A percentile compares a stretch with the other conserved stretches of the same genome.
Conservation (phyloP, 2,113 vertebrate species). For the Spheniscus mendiculus region DNA sequence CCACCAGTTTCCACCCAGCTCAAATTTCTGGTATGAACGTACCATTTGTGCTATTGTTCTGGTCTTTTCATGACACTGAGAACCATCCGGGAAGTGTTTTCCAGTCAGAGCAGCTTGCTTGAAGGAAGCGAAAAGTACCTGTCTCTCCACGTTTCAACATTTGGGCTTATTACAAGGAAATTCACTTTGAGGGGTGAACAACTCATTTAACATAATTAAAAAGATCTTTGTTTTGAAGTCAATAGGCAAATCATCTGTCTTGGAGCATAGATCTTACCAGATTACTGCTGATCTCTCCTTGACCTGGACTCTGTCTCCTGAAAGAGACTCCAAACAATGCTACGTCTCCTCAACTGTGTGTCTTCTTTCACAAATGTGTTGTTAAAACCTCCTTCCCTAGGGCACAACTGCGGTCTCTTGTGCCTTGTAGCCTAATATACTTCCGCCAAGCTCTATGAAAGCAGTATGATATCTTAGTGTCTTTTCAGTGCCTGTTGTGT, state of each 20-base stretch:
- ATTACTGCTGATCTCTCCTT: neutral
- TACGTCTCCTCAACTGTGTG: neutral
- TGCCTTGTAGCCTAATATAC: neutral
- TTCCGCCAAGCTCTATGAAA: neutral
- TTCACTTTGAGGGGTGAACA: neutral
- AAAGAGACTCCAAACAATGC: neutral
- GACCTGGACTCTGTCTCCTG: neutral
- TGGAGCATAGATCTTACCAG: neutral
- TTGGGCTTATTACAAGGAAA: slow-evolving; percentile 8
- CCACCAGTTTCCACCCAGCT: neutral
- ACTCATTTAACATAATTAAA: neutral
- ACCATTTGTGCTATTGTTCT: neutral
- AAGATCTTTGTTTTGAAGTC: slow-evolving; percentile 27
- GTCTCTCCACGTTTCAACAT: neutral
- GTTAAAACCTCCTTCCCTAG: neutral
- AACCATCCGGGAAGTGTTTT: neutral
- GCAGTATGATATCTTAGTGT: neutral
- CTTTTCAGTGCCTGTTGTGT: neutral
- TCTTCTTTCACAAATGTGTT: neutral
- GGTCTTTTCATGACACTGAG: neutral
- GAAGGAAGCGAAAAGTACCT: neutral
- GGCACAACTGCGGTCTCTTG: neutral
- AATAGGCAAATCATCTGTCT: slow-evolving; percentile 21
- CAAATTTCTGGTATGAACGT: neutral
- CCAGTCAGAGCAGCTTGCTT: neutral